Conservation (phyloP, 2,888 invertebrate species). For the Nebria salina region DNA sequence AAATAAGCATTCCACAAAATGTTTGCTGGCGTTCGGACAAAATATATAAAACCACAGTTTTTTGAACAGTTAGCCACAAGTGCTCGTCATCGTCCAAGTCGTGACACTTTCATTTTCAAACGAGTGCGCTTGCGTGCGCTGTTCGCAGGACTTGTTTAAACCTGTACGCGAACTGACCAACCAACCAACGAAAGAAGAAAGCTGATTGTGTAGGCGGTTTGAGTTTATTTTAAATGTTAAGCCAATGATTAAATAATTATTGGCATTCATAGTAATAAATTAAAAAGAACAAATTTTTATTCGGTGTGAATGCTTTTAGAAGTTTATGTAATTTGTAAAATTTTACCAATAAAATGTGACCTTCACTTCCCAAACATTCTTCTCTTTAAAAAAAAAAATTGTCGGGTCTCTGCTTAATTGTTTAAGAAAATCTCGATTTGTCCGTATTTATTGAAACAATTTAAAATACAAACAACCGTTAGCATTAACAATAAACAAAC, state of each 20-base stretch:
- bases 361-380: no score
- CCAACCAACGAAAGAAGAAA: slow-evolving; percentile 1
- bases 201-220: neutral
- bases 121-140: neutral
- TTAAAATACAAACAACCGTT: no score
- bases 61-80: neutral
- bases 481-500: no score
- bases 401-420: no score
- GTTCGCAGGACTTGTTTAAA: neutral
- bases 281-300: neutral
- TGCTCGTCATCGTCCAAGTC: neutral
- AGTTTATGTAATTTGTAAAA: no score
- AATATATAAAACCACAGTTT: neutral
- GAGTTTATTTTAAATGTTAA: neutral
- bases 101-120: slow-evolving; percentile 1
- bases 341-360: no score
- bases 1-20: neutral
- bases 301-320: neutral
- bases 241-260: neutral
- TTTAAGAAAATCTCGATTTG: no score
- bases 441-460: no score
- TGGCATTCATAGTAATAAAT: neutral
- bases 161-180: neutral
- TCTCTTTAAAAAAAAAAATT: no score
- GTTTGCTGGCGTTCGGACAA: neutral